phyloP scores from a whole-genome alignment of 1,140 invertebrate genomes.

The Scaptodrosophila lebanonensis region DNA sequence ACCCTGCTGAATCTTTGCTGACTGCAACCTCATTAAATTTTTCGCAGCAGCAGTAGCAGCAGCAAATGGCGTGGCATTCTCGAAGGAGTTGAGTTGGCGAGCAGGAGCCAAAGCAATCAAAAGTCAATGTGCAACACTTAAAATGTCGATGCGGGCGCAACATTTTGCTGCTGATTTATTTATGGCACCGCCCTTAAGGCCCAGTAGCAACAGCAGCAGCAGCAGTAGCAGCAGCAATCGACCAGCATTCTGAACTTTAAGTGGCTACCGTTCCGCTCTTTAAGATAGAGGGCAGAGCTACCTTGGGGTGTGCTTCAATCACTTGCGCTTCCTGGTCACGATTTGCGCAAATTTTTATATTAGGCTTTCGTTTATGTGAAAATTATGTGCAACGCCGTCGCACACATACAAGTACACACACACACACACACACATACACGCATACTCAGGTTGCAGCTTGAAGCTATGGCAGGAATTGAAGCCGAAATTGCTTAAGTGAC shows the following conservation, averaged over 20 bases:
- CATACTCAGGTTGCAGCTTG: neutral
- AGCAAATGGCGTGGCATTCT: neutral
- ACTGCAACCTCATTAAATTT: constrained; percentile 58
- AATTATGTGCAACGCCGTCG: constrained; percentile 60
- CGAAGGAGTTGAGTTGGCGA: constrained; percentile 8
- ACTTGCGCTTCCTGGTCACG: constrained; percentile 62
- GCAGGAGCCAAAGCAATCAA: constrained; percentile 46
- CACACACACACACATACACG: constrained; percentile 1
- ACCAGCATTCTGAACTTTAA: too few relatives aligned
- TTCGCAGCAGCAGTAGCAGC: constrained; percentile 15
- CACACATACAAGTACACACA: neutral
- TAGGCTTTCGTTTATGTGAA: constrained; percentile 72
- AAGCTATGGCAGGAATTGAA: constrained; percentile 11
- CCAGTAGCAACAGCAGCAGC: neutral
- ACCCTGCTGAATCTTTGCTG: neutral
- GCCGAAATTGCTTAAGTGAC: constrained; percentile 30
- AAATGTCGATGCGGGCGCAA: constrained; percentile 55
- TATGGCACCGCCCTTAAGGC: constrained; percentile 28
- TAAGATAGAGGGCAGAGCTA: too few relatives aligned
- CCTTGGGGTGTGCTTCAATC: constrained; percentile 1
- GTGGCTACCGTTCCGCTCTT: too few relatives aligned
- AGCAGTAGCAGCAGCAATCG: neutral
- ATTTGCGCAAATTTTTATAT: constrained; percentile 67
- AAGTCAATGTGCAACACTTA: constrained; percentile 67
- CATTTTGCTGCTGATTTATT: constrained; percentile 60